Percentiles rank a stretch among this genome's conserved stretches.
Evolutionary conservation across 1,140 invertebrate genomes (phyloP).

Genomic region (Pristionchus pacificus): DNA sequence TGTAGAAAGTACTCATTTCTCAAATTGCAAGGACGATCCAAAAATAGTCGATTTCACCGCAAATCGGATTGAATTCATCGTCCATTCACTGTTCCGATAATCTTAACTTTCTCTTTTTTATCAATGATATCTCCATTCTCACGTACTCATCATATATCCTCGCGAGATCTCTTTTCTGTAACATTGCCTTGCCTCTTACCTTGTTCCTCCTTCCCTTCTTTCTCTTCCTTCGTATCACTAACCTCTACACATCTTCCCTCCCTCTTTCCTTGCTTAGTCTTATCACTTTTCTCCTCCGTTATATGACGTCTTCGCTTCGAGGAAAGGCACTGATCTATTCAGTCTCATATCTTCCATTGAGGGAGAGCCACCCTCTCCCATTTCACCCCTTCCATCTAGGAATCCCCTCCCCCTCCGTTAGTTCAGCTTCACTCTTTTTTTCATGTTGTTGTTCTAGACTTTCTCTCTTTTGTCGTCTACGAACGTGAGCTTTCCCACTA

Average conservation of each 20-base stretch:
- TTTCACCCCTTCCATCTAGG: not conserved
- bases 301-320: no score
- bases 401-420: no score
- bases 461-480: not conserved
- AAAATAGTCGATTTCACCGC: not conserved
- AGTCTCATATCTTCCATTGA: no score
- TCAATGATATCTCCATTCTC: not conserved
- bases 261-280: no score
- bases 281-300: no score
- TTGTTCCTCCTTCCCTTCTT: not conserved
- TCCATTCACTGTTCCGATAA: not conserved
- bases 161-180: not conserved
- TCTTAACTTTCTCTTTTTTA: not conserved
- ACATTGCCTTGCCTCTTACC: not conserved
- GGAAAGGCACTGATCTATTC: no score
- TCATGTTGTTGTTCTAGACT: no score
- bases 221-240: not conserved
- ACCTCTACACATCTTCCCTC: not conserved
- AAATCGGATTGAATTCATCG: not conserved
- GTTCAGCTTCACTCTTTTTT: no score
- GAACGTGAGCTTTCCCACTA: not conserved
- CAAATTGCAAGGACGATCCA: not conserved
- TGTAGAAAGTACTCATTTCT: not conserved
- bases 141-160: no score
- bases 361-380: not conserved